phyloP scores from a whole-genome alignment of 2,797 vertebrate genomes.

The Naso thynnoides region DNA sequence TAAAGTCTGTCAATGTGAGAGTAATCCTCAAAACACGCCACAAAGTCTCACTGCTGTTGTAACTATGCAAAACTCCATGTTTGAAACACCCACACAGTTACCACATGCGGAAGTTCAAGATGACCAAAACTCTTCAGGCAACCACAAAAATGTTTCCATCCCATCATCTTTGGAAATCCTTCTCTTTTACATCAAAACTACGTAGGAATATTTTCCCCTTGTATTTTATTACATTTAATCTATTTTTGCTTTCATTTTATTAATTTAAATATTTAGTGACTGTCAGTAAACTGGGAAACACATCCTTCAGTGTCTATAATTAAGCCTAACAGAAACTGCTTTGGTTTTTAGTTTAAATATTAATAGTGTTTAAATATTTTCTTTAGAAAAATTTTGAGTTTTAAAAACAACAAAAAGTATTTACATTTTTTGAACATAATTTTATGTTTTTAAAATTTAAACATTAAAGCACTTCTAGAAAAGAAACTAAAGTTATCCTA shows the following conservation, averaged over 20 bases:
- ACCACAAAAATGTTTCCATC: not conserved
- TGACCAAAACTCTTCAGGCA: not conserved
- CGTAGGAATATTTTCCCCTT: not conserved
- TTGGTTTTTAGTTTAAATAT: not conserved
- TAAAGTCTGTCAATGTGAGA: conserved; percentile 66
- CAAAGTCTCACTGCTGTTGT: too few relatives aligned
- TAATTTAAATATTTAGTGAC: not conserved
- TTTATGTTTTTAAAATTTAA: too few relatives aligned
- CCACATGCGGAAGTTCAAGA: conserved; percentile 13
- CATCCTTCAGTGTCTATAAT: not conserved
- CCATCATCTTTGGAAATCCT: conserved; percentile 1
- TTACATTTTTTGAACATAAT: too few relatives aligned
- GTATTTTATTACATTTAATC: not conserved
- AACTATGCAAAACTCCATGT: conserved; percentile 1
- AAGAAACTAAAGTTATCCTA: too few relatives aligned
- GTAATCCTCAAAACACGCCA: not conserved
- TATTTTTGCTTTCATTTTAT: not conserved
- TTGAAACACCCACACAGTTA: not conserved
- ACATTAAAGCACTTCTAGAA: too few relatives aligned
- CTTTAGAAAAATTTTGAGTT: too few relatives aligned
- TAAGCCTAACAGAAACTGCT: not conserved
- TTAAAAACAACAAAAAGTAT: too few relatives aligned
- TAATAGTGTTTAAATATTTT: too few relatives aligned
- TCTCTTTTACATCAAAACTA: not conserved
- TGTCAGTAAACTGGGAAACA: too few relatives aligned